Evolutionary conservation across 2,888 invertebrate genomes (phyloP).

Genomic region (Opisthograptis luteolata): DNA sequence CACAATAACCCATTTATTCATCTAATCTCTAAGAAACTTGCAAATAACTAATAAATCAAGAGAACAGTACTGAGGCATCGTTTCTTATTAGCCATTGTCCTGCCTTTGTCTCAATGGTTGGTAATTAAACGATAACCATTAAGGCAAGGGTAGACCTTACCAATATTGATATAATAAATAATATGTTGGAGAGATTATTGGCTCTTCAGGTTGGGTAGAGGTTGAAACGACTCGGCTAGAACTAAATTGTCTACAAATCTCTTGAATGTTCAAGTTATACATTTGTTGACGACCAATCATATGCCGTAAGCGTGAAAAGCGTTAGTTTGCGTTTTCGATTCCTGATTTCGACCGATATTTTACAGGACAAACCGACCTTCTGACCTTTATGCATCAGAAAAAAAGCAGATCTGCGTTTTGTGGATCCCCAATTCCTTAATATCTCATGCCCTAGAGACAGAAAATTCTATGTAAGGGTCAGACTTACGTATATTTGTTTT

Average conservation of each 20-base stretch:
- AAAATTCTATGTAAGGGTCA: no score
- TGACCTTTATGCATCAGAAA: no score
- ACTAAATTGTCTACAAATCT: not conserved
- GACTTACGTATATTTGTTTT: no score
- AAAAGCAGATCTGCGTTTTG: no score
- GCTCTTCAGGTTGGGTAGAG: slow-evolving; percentile 27
- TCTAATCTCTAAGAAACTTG: slow-evolving; percentile 68
- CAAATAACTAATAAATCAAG: slow-evolving; percentile 74
- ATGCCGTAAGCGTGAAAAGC: no score
- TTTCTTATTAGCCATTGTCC: slow-evolving; percentile 78
- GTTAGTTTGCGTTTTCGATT: no score
- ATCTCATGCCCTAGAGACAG: no score
- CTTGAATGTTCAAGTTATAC: not conserved
- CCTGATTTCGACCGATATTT: no score
- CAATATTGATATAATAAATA: slow-evolving; percentile 82
- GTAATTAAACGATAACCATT: slow-evolving; percentile 83
- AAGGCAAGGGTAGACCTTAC: slow-evolving; percentile 68
- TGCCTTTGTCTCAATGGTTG: slow-evolving; percentile 52
- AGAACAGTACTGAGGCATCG: slow-evolving; percentile 69
- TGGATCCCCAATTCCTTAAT: no score
- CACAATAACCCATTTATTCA: slow-evolving; percentile 60
- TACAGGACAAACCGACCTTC: no score
- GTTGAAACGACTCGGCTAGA: not conserved
- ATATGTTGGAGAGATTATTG: slow-evolving; percentile 66
- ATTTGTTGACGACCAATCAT: no score